These are phyloP conservation scores for Glyphotaelius pellucidus DNA, from an alignment of 2,888 invertebrate genomes.

Conservation along the genomic window DNA sequence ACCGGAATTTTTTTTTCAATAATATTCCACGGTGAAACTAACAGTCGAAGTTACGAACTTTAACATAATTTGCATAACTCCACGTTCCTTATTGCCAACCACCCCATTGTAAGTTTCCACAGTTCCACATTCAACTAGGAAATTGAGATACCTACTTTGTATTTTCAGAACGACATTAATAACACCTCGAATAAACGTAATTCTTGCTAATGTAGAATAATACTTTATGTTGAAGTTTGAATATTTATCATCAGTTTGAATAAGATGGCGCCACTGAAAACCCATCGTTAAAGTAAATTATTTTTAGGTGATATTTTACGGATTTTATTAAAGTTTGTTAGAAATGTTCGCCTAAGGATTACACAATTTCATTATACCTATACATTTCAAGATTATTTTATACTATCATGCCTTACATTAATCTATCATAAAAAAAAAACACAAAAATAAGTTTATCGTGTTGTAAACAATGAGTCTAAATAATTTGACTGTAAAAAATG, in stretches of 20 bases:
- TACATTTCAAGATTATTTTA: not conserved
- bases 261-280: conserved; percentile 48
- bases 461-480: too few species aligned
- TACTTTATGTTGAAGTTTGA: conserved; percentile 19
- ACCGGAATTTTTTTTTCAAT: not conserved
- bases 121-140: not conserved
- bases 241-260: conserved; percentile 45
- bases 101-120: not conserved
- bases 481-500: too few species aligned
- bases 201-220: conserved; percentile 54
- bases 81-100: not conserved
- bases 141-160: not conserved
- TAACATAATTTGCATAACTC: not conserved
- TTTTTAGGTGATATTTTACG: conserved; percentile 20
- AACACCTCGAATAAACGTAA: conserved; percentile 43
- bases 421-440: too few species aligned
- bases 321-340: not conserved
- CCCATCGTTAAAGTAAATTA: conserved; percentile 13
- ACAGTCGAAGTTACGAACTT: not conserved
- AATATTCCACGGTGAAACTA: not conserved
- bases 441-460: too few species aligned
- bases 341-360: not conserved
- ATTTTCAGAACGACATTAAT: conserved; percentile 45
- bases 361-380: not conserved
- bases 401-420: not conserved